A percentile compares a stretch with the other conserved stretches of the same genome.
Conservation (phyloP, 35 echinoderm and acorn worm species). For the Anneissia japonica region DNA sequence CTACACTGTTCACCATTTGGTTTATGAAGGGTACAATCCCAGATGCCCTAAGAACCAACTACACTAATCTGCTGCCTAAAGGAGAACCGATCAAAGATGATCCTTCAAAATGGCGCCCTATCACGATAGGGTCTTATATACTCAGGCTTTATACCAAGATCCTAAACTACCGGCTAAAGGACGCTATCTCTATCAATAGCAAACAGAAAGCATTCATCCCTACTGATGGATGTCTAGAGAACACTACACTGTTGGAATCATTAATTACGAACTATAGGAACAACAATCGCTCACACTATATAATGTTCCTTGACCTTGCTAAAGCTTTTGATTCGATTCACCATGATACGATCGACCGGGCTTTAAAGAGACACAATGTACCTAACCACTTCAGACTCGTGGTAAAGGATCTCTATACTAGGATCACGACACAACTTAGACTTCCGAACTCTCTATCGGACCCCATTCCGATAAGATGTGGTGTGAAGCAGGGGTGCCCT, state of each 20-base stretch:
- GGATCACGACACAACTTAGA: not conserved
- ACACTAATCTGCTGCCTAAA: not conserved
- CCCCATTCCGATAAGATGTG: constrained; percentile 11
- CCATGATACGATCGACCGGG: not conserved
- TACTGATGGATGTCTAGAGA: constrained; percentile 21
- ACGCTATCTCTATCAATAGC: not conserved
- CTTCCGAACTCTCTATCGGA: not conserved
- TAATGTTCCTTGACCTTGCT: constrained; percentile 13
- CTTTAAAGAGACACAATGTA: not conserved
- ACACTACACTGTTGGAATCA: not conserved
- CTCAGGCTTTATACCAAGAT: not conserved
- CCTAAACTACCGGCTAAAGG: not conserved
- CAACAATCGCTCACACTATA: not conserved
- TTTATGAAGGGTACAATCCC: not conserved
- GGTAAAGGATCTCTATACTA: not conserved
- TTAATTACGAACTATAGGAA: not conserved
- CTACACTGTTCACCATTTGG: not conserved
- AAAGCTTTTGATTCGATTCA: constrained; percentile 36
- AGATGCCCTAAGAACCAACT: not conserved
- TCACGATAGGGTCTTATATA: constrained; percentile 12
- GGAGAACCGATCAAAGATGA: not conserved
- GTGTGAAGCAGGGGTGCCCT: constrained; percentile 18
- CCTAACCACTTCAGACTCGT: not conserved
- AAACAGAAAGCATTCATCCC: constrained; percentile 34
- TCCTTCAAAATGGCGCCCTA: not conserved